A percentile compares a stretch with the other conserved stretches of the same genome.
phyloP scores from a whole-genome alignment of 2,888 invertebrate species.

The Gryllus longicercus region DNA sequence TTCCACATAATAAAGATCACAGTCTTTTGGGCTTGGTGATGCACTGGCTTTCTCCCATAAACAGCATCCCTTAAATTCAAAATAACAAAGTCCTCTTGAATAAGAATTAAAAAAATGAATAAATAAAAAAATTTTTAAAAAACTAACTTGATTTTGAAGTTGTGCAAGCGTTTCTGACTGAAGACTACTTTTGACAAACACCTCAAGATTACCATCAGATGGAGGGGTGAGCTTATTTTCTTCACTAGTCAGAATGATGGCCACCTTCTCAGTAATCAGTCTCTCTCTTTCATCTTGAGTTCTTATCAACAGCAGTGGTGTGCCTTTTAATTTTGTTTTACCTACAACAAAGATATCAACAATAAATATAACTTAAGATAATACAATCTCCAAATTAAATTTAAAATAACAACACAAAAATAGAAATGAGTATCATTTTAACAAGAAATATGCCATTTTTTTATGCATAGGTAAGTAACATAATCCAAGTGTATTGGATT shows the following conservation, averaged over 20 bases:
- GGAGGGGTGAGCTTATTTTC: slow-evolving; percentile 38
- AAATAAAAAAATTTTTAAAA: neutral
- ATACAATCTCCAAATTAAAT: too few species aligned
- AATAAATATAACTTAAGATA: too few species aligned
- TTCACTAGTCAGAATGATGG: slow-evolving; percentile 47
- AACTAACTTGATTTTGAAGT: slow-evolving; percentile 30
- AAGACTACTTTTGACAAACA: slow-evolving; percentile 22
- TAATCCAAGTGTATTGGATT: too few species aligned
- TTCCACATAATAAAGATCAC: slow-evolving; percentile 41
- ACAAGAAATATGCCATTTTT: too few species aligned
- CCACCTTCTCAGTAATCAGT: slow-evolving; percentile 49
- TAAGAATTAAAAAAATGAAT: neutral
- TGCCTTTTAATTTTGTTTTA: slow-evolving; percentile 20
- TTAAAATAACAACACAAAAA: too few species aligned
- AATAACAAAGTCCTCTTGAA: slow-evolving; percentile 26
- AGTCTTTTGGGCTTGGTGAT: slow-evolving; percentile 36
- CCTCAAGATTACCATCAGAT: slow-evolving; percentile 24
- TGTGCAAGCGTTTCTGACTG: slow-evolving; percentile 33
- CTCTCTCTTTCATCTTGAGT: slow-evolving; percentile 46
- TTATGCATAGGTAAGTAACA: too few species aligned
- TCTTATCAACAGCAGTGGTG: slow-evolving; percentile 45
- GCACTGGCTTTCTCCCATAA: slow-evolving; percentile 44
- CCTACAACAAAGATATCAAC: neutral
- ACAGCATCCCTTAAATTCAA: slow-evolving; percentile 39
- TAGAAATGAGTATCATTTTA: too few species aligned